Base-by-base conservation (phyloP, 2,113 vertebrate genomes). In the Oryzias melastigma region DNA sequence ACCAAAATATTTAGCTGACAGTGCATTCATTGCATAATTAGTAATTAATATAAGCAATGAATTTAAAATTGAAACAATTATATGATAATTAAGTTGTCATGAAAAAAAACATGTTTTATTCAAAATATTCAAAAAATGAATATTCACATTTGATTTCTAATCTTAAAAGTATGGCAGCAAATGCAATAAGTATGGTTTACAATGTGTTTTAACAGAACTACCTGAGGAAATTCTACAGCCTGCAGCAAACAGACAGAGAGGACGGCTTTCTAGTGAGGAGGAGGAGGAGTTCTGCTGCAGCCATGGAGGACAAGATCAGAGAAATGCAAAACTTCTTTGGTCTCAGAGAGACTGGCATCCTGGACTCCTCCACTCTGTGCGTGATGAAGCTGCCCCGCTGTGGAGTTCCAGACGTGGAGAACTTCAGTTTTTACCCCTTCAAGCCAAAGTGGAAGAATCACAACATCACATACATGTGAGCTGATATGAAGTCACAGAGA, bases 401-500 rank as follows among this genome's bases (percentile, higher is more conserved):
- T 65, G 85, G 81, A 10, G 89, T 91, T 24, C 80, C 86, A 52
- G 84, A 91, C 44, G 65, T 88, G 53, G 85, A 89, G 15, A 84
- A 76, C 49, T 65, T 77, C 54, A 64, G 68, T 27, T 75, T 89
- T 45, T 86, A 86, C 45, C 78, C 78, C 1, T 54, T 47, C 22
- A 83, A 22, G n/a, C 85, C 86, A 10, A 91, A 75, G 73, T 92
- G 88, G 91, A 86, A 63, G 49, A 87, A 85, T 24, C 48, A 51
- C 54, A 87, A 70, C 50, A 70, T 92, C 62, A 92, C 89, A 43
- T 93, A 90, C 80, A 89, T 24, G 89, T 92, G 52, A 66, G 62
- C 51, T 18, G 17, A 1, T 35, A 8, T 35, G 10, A 35, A 10
- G 10, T 12, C 2, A 35, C 35, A 35, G 35, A 12, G 35, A 35